Evolutionary conservation across 92 coral and sea anemone species (phyloP), one percentile per base, ranked within the genome.

Genomic region (Phenganax marumi): DNA sequence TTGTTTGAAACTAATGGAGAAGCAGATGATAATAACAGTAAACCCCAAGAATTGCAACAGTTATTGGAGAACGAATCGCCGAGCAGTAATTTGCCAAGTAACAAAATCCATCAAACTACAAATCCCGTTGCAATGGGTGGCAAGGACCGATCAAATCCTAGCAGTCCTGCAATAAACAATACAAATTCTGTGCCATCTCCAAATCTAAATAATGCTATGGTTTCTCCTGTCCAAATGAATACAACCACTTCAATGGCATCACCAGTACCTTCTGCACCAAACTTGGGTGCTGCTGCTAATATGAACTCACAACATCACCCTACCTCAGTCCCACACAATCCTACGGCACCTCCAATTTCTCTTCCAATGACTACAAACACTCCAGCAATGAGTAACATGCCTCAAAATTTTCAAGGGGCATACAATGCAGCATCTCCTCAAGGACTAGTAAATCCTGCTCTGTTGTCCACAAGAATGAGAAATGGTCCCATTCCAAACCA

Each of bases 181-280:
- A 89, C 90, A 79, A 93, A 97, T 61, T 87, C 96, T 50, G 97
- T 89, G 75, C 91, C 90, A 81, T 90, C 96, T 55, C 98, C 98
- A 53, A 89, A 88, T 73, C 84, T 95, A 57, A 90, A 84, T 75
- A 91, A 93, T 75, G 84, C 97, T 25, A 86, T 92, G 84, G 91
- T 93, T 81, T 95, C 98, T 49, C 97, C 97, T 64, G 97, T 93
- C 73, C 97, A 94, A 85, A 90, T 92, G 92, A 97, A 97, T 33
- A 93, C 91, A 76, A 95, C 97, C 87, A 90, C 98, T 52, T 89
- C 91, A 62, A 97, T 91, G 81, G 90, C 98, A 64, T 97, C 98
- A 70, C 93, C 98, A 82, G 91, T 93, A 73, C 97, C 96, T 72
- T 92, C 99, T 68, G 97, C 97, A 71, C 92, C 93, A 68, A 96